These are phyloP conservation scores for Drosophila siamana DNA, from an alignment of 2,888 invertebrate genomes.

Conservation along the genomic window DNA sequence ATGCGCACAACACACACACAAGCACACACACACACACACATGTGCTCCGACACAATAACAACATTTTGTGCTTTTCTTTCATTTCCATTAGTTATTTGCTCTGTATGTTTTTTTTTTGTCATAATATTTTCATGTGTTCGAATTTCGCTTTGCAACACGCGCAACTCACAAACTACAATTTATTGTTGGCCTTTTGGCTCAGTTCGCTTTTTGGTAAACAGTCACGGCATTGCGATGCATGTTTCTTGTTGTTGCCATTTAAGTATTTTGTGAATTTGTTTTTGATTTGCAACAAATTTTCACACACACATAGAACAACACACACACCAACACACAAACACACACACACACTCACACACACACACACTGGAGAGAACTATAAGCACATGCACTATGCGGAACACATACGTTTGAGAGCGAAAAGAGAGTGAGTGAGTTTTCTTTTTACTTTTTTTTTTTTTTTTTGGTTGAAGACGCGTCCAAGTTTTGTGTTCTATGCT, in stretches of 20 bases:
- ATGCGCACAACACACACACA: slow-evolving; percentile 60
- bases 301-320: slow-evolving; percentile 39
- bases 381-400: slow-evolving; percentile 9
- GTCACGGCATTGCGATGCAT: slow-evolving; percentile 34
- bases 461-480: slow-evolving; percentile 46
- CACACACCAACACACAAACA: slow-evolving; percentile 13
- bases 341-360: slow-evolving; percentile 33
- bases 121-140: slow-evolving; percentile 74
- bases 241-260: slow-evolving; percentile 34
- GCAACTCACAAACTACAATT: slow-evolving; percentile 40
- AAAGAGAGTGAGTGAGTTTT: slow-evolving; percentile 2
- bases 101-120: slow-evolving; percentile 48
- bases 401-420: slow-evolving; percentile 41
- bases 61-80: slow-evolving; percentile 44
- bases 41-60: slow-evolving; percentile 69
- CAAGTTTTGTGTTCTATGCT: slow-evolving; percentile 51
- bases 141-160: slow-evolving; percentile 45
- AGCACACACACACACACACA: slow-evolving; percentile 28
- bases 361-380: neutral
- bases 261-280: slow-evolving; percentile 58
- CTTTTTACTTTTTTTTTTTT: too few relatives aligned
- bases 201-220: slow-evolving; percentile 38
- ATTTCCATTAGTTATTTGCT: too few relatives aligned
- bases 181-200: slow-evolving; percentile 47
- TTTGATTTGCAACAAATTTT: slow-evolving; percentile 57